Conservation (phyloP, 2,888 invertebrate genomes). For the Aromia moschata region DNA sequence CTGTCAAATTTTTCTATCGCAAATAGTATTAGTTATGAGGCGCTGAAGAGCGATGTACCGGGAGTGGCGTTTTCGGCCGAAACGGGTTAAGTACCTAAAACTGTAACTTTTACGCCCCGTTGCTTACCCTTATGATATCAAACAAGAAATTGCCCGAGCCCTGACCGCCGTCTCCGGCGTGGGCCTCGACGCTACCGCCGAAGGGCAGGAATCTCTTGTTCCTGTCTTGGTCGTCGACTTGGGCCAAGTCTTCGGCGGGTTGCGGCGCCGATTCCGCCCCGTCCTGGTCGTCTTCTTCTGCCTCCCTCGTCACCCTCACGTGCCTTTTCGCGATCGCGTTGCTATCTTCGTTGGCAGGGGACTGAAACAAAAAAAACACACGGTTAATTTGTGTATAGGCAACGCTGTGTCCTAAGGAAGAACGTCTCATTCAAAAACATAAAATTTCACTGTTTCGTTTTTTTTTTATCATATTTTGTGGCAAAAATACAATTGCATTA, state of each 20-base stretch:
- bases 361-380: constrained; percentile 53
- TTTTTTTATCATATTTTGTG: too few relatives aligned
- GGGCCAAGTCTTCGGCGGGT: constrained; percentile 77
- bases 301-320: constrained; percentile 55
- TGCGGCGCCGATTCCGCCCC: constrained; percentile 67
- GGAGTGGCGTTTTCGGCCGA: too few relatives aligned
- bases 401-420: too few relatives aligned
- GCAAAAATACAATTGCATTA: too few relatives aligned
- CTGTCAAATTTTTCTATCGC: too few relatives aligned
- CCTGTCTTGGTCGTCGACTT: constrained; percentile 79
- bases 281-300: constrained; percentile 48
- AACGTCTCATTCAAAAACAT: too few relatives aligned
- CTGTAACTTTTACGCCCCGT: constrained; percentile 39
- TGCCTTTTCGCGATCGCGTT: constrained; percentile 54
- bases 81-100: too few relatives aligned
- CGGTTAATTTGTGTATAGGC: too few relatives aligned
- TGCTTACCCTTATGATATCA: constrained; percentile 87
- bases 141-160: constrained; percentile 90
- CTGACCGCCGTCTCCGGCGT: constrained; percentile 71
- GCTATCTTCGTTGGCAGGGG: constrained; percentile 48
- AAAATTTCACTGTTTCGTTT: too few relatives aligned
- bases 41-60: too few relatives aligned
- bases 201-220: constrained; percentile 83
- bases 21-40: too few relatives aligned
- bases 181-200: constrained; percentile 65